Conservation (phyloP, 1,140 invertebrate species). For the Thrips palmi region DNA sequence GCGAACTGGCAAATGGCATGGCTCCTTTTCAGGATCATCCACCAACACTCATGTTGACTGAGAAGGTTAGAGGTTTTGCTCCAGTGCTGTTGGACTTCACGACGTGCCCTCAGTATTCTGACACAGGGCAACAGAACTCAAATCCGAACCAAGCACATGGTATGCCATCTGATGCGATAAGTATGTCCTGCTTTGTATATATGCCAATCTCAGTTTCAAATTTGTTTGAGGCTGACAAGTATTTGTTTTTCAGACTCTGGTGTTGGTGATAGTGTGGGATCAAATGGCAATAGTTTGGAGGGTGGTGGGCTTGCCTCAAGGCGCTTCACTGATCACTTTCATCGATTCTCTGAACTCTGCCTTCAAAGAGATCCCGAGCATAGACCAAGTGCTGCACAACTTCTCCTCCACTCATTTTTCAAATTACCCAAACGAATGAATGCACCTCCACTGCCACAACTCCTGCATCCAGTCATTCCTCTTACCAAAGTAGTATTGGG, state of each 20-base stretch:
- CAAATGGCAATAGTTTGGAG: conserved; percentile 23
- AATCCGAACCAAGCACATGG: conserved; percentile 13
- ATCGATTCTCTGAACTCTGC: conserved; percentile 53
- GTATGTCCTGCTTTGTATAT: conserved; percentile 4
- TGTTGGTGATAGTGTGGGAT: conserved; percentile 12
- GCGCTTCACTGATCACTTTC: conserved; percentile 51
- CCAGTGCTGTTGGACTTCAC: conserved; percentile 60
- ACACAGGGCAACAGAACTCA: conserved; percentile 19
- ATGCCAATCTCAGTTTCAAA: conserved; percentile 4
- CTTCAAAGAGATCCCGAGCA: conserved; percentile 39
- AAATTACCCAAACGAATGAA: too few species aligned
- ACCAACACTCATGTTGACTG: conserved; percentile 71
- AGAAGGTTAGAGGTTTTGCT: conserved; percentile 64
- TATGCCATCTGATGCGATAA: conserved; percentile 16
- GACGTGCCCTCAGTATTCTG: conserved; percentile 34
- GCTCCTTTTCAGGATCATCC: conserved; percentile 68
- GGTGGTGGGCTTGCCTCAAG: conserved; percentile 23
- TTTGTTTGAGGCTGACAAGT: conserved; percentile 14
- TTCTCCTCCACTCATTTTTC: conserved; percentile 57
- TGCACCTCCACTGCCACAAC: too few species aligned
- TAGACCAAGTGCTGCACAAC: conserved; percentile 39
- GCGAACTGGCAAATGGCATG: conserved; percentile 76
- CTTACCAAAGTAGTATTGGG: too few species aligned
- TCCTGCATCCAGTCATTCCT: too few species aligned
- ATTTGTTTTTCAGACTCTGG: conserved; percentile 4